Base-by-base conservation (phyloP, 2,888 invertebrate genomes). In the Drosophila mayaguana region DNA sequence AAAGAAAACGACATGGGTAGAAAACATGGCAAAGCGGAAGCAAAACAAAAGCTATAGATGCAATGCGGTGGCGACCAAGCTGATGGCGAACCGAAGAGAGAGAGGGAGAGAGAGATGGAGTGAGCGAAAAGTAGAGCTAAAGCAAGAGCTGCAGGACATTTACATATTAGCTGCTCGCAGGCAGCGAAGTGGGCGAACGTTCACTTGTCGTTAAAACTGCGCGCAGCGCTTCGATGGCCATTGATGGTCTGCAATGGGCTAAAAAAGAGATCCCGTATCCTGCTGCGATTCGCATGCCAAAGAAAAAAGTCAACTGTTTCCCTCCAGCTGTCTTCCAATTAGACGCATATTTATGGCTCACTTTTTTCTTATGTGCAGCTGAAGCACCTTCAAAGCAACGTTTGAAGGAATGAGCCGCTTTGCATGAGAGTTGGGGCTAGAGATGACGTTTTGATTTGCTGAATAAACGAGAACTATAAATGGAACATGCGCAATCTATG, bases 121-220 rank as follows among this genome's bases (percentile, higher is more conserved):
- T 5, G 34, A 4, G 8, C 0, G 64, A 59, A 70, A 75, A 71
- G 71, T 61, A 68, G 64, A 73, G 71, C 73, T 55, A 67, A 78
- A 83, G 76, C 79, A 84, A 86, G 79, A 76, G 87, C 87, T 87
- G 69, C 74, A 81, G 87, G 81, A 77, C 79, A 87, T 87, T 89
- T 87, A 85, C 89, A 89, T 87, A 87, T 84, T 87, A 81, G 84
- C 82, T 72, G 81, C 80, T 79, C 81, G 75, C 76, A 70, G 62
- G 51, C 65, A 62, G 22, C 48, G 20, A 40, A 48, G 34, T 48
- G 59, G 55, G 43, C 32, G 65, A 46, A 46, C 69, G 61, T 55
- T 63, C 61, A 63, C 20, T 74, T 78, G 81, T 70, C 80, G 74
- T 74, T 75, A 70, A 78, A 82, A 78, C 80, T 64, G 60, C 45